Percentiles rank a stretch among this genome's conserved stretches.
Evolutionary conservation across 2,888 invertebrate species (phyloP).

Genomic region (Caenorhabditis macrosperma): DNA sequence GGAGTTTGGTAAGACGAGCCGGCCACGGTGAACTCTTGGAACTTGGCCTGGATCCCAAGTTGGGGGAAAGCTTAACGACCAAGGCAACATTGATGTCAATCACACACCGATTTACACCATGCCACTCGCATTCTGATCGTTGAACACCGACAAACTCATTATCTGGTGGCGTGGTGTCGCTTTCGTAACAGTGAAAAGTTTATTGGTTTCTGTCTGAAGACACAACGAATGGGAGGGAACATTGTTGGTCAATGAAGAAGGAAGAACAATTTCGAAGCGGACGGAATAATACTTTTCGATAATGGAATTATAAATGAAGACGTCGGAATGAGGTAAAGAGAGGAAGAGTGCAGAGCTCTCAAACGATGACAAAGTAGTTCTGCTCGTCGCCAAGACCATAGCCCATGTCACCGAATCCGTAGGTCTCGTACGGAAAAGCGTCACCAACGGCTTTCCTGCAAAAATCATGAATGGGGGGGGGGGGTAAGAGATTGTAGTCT

Average conservation of each 20-base stretch:
- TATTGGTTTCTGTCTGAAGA: conserved; percentile 49
- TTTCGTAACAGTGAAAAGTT: conserved; percentile 44
- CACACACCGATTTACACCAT: conserved; percentile 32
- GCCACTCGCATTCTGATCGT: conserved; percentile 44
- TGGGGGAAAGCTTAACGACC: conserved; percentile 26
- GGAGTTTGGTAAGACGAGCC: conserved; percentile 10
- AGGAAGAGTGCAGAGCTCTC: conserved; percentile 18
- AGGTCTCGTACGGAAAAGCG: conserved; percentile 54
- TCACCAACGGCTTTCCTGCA: conserved; percentile 58
- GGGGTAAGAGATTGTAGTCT: background rate
- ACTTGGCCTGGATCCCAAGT: background rate
- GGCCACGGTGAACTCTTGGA: conserved; percentile 1
- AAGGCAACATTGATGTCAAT: conserved; percentile 41
- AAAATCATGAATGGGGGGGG: background rate
- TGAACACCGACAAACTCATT: conserved; percentile 8
- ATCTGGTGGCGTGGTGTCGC: too few relatives aligned
- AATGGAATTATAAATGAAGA: conserved; percentile 22
- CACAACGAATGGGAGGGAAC: conserved; percentile 21
- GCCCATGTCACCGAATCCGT: conserved; percentile 52
- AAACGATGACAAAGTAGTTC: conserved; percentile 61
- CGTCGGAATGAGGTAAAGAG: background rate
- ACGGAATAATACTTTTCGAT: background rate
- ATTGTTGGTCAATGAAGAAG: conserved; percentile 10
- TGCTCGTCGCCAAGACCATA: conserved; percentile 59
- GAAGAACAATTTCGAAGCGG: too few relatives aligned